phyloP scores from a whole-genome alignment of 2,888 invertebrate genomes.

The Eupithecia pulchellata region DNA sequence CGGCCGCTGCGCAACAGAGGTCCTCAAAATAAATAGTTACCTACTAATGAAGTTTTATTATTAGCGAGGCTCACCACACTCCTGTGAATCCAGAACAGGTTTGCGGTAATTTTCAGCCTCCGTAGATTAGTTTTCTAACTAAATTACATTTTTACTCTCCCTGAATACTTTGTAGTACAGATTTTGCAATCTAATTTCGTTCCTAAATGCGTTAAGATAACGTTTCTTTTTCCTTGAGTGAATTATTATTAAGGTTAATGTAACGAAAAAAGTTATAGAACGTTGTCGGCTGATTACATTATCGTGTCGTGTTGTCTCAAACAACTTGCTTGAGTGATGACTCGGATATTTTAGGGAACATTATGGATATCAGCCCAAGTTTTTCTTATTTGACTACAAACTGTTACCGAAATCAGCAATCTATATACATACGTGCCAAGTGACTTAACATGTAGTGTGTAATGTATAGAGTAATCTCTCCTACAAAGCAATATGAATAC shows the following conservation, averaged over 20 bases:
- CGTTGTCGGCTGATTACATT: slow-evolving; percentile 6
- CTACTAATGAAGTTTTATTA: not conserved
- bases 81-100: not conserved
- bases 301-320: slow-evolving; percentile 9
- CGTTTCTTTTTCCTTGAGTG: slow-evolving; percentile 8
- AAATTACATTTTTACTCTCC: slow-evolving; percentile 13
- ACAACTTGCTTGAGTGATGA: slow-evolving; percentile 2
- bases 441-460: not conserved
- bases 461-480: not conserved
- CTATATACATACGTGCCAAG: no score
- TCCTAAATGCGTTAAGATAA: slow-evolving; percentile 3
- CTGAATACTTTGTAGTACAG: slow-evolving; percentile 5
- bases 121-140: slow-evolving; percentile 8
- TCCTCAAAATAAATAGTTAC: no score
- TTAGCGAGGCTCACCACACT: not conserved
- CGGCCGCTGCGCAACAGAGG: no score
- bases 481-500: not conserved
- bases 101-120: not conserved
- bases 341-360: not conserved
- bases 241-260: slow-evolving; percentile 7
- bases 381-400: not conserved
- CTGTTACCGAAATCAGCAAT: not conserved
- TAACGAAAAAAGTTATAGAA: slow-evolving; percentile 7
- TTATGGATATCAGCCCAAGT: not conserved
- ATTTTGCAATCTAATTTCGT: slow-evolving; percentile 5